phyloP scores from a whole-genome alignment of 2,888 invertebrate species.

The Drymonia ruficornis region DNA sequence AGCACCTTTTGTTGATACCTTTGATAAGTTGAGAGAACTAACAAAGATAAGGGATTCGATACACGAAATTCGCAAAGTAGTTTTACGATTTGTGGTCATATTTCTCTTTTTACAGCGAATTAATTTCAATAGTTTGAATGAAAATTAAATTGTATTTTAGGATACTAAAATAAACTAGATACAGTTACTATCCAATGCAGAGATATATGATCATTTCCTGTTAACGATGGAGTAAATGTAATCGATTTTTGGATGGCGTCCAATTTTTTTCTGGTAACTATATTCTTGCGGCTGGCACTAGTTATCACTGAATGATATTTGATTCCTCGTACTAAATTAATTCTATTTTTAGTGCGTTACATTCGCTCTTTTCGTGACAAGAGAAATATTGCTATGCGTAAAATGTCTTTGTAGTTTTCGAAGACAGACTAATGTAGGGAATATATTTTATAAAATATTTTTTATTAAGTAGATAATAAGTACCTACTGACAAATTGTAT shows the following conservation, averaged over 20 bases:
- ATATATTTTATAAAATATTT: slow-evolving; percentile 11
- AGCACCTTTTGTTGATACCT: slow-evolving; percentile 43
- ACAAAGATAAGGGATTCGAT: slow-evolving; percentile 44
- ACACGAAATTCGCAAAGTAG: slow-evolving; percentile 28
- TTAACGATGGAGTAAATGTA: slow-evolving; percentile 72
- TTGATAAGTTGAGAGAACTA: slow-evolving; percentile 58
- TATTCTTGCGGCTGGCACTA: slow-evolving; percentile 69
- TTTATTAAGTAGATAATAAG: too few relatives aligned
- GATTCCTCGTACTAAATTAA: slow-evolving; percentile 72
- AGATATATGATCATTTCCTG: slow-evolving; percentile 68
- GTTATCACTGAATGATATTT: slow-evolving; percentile 73
- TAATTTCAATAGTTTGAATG: slow-evolving; percentile 21
- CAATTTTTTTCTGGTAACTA: slow-evolving; percentile 65
- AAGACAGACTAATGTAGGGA: slow-evolving; percentile 12
- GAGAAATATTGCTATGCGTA: slow-evolving; percentile 32
- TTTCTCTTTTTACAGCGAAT: slow-evolving; percentile 31
- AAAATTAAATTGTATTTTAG: slow-evolving; percentile 40
- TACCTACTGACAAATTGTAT: too few relatives aligned
- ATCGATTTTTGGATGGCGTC: slow-evolving; percentile 77
- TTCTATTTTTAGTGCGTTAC: slow-evolving; percentile 72
- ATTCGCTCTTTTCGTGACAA: slow-evolving; percentile 48
- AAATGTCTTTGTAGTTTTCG: slow-evolving; percentile 20
- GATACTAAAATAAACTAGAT: slow-evolving; percentile 45
- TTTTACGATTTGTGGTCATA: slow-evolving; percentile 26
- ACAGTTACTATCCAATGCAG: slow-evolving; percentile 44